Base-by-base conservation (phyloP, 2,113 vertebrate genomes). In the Boulengeromyrus knoepffleri region DNA sequence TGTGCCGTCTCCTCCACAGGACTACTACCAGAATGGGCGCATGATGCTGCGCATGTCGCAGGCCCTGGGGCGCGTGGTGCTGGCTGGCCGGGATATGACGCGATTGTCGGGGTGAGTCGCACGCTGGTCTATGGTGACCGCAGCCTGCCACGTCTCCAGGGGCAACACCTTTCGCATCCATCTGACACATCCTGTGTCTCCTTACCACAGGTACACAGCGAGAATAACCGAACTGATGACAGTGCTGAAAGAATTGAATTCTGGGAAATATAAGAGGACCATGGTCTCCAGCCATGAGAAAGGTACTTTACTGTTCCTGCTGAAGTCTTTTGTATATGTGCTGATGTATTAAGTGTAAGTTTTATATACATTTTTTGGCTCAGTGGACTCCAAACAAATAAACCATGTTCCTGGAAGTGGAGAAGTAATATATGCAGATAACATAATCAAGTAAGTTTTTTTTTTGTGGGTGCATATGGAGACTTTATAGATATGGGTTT, bases 1-100 rank as follows among this genome's bases (percentile, higher is more conserved):
- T n/a, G 50, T 31, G 74, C 62, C 27, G 89, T 53, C 88, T 46
- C 87, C 50, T 93, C 0, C 90, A 84, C 91, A 99, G 98, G 98
- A 99, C 95, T 99, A 99, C 93, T 99, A 99, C 93, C 98, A 99
- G 96, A 99, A 98, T 91, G 98, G 99, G 90, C 96, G 99, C 91
- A 99, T 99, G 99, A 95, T 99, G 27, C 95, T 99, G 88, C 96
- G 98, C 90, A 97, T 99, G 98, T 99, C 99, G 88, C 98, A 99
- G 91, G 98, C 98, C 88, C 94, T 99, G 92, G 99, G 99, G 70
- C 96, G 99, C 92, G 99, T 99, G 88, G 98, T 99, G 8, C 95
- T 99, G 86, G 99, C 99, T 42, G 98, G 99, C 31, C 95, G 98
- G 92, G 99, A 99, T 92, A 99, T 99, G 99, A 98, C 97, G n/a